Evolutionary conservation across 2,113 vertebrate genomes (phyloP), one percentile per base, ranked within the genome.

Genomic region (Hassar affinis): DNA sequence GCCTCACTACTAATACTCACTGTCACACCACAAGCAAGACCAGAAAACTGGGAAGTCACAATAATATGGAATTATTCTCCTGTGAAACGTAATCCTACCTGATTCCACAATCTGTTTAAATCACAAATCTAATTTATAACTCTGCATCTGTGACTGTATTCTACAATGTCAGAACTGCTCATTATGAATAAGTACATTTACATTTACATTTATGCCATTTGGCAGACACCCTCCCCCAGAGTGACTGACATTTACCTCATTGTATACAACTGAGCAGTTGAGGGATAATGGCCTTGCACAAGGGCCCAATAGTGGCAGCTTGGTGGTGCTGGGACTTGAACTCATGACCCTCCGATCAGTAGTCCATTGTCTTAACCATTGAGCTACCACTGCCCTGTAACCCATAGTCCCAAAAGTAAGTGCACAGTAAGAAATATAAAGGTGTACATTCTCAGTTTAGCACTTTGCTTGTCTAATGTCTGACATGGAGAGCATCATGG

Each of bases 1-100:
- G 89, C 82, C 17, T 94, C 90, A 85, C 79, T 88, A 90, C 87
- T 84, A 91, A 88, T 90, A 90, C 42, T 62, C 81, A 78, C 51
- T 38, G 20, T 56, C n/a, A 81, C 72, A 89, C 30, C 51, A 71
- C 83, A 83, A 80, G 80, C 85, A 82, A 52, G 82, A 10, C 77
- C 79, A 59, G 80, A 68, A 47, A 42, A 76, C 81, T 80, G 81
- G 49, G 30, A n/a, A 52, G 76, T 78, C 76, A 62, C 76, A 76
- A 20, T 49, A 84, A 59, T 42, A 56, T 72, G 30, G 5, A 52
- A 25, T 52, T 20, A 76, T 54, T 76, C 11, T n/a, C 42, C 42
- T 71, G 68, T 45, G 68, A 71, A 71, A 47, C 12, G 42, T 45
- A 71, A 71, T 71, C 35, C 18, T 9, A 69, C 10, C 8, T 69